Conservation (phyloP, 2,797 vertebrate species). For the Syndactyla subalaris region DNA sequence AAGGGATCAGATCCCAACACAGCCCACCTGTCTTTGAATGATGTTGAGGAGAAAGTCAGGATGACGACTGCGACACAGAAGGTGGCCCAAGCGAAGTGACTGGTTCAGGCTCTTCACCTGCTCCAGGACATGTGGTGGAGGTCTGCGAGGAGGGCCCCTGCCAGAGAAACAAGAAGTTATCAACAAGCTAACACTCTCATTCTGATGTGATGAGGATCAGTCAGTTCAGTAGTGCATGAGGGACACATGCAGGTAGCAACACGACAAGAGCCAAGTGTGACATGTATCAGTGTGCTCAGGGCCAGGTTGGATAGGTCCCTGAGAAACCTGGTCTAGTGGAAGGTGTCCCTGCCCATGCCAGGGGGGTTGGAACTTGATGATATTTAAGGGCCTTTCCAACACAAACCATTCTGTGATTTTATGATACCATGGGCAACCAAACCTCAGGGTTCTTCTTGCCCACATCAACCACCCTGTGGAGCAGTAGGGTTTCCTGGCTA, state of each 20-base stretch:
- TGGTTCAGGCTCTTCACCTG: constrained; percentile 96
- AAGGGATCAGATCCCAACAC: background rate
- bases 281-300: background rate
- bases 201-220: background rate
- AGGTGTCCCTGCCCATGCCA: background rate
- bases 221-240: background rate
- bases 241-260: background rate
- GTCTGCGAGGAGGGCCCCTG: constrained; percentile 94
- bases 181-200: background rate
- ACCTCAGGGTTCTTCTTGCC: background rate
- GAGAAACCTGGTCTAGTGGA: background rate
- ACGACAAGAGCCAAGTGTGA: background rate
- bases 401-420: background rate
- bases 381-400: background rate
- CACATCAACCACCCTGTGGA: background rate
- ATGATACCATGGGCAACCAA: background rate
- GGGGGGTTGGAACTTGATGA: background rate
- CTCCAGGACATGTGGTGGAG: constrained; percentile 91
- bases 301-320: too few relatives aligned
- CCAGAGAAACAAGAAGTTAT: background rate
- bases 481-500: background rate
- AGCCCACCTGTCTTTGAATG: constrained; percentile 94
- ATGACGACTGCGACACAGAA: constrained; percentile 94
- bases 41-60: constrained; percentile 98
- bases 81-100: constrained; percentile 93